phyloP scores from a whole-genome alignment of 2,888 invertebrate species.

The Diaprepes abbreviatus region DNA sequence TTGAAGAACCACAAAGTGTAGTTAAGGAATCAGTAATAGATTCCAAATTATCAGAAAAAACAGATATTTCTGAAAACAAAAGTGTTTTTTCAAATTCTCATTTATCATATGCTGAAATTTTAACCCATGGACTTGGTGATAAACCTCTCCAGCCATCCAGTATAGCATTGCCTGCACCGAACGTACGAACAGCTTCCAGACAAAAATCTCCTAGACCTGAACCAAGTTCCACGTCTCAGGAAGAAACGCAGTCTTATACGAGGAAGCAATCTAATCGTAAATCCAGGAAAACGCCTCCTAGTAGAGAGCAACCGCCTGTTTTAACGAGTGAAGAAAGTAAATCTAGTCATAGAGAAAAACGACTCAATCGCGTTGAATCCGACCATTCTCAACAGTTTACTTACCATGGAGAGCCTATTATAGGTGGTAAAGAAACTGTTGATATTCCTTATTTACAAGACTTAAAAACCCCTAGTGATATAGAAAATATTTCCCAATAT shows the following conservation, averaged over 20 bases:
- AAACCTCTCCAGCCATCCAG: slow-evolving; percentile 73
- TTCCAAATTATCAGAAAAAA: not conserved
- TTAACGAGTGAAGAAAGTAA: slow-evolving; percentile 60
- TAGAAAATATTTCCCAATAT: slow-evolving; percentile 58
- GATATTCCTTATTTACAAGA: slow-evolving; percentile 56
- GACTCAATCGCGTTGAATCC: slow-evolving; percentile 58
- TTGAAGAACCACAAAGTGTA: slow-evolving; percentile 18
- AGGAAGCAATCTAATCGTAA: slow-evolving; percentile 60
- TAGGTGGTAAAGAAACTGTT: slow-evolving; percentile 58
- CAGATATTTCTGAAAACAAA: slow-evolving; percentile 33
- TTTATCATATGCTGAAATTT: slow-evolving; percentile 80
- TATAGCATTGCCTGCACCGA: slow-evolving; percentile 56
- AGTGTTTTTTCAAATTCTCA: slow-evolving; percentile 55
- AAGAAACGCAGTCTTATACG: slow-evolving; percentile 60
- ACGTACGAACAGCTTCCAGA: slow-evolving; percentile 59
- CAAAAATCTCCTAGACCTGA: slow-evolving; percentile 61
- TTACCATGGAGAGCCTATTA: slow-evolving; percentile 64
- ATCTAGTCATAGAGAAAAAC: slow-evolving; percentile 59
- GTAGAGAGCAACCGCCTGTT: slow-evolving; percentile 55
- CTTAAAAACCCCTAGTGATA: slow-evolving; percentile 58
- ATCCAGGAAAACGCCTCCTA: slow-evolving; percentile 53
- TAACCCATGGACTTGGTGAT: slow-evolving; percentile 74
- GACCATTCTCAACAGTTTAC: slow-evolving; percentile 54
- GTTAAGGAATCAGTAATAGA: not conserved
- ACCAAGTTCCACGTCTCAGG: slow-evolving; percentile 57